Conservation (phyloP, 2,797 vertebrate genomes). For the Ctenopoma multispine region DNA sequence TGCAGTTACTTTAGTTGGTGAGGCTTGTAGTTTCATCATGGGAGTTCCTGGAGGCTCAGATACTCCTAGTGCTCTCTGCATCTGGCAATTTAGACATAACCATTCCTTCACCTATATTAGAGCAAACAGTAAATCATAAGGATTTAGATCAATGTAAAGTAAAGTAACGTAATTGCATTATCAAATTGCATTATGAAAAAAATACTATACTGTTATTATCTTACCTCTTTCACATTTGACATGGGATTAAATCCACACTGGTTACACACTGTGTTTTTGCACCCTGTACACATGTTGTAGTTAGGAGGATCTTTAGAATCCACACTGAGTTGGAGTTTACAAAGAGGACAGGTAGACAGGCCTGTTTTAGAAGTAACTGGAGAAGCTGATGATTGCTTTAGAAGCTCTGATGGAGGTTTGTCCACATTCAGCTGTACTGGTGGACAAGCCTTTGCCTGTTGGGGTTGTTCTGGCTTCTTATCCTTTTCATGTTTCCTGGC, state of each 20-base stretch:
- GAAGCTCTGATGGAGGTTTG: constrained; percentile 47
- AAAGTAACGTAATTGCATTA: not conserved
- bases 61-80: constrained; percentile 91
- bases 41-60: constrained; percentile 84
- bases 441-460: constrained; percentile 48
- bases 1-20: constrained; percentile 65
- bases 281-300: constrained; percentile 93
- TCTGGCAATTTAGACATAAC: constrained; percentile 98
- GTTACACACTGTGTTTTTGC: constrained; percentile 93
- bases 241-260: constrained; percentile 97
- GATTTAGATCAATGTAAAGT: constrained; percentile 1
- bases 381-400: constrained; percentile 57
- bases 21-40: constrained; percentile 72
- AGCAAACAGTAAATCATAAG: constrained; percentile 12
- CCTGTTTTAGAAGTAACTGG: constrained; percentile 60
- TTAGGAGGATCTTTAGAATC: constrained; percentile 90
- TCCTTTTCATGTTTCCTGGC: constrained; percentile 61
- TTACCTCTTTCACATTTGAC: constrained; percentile 93
- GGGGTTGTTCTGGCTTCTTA: constrained; percentile 60
- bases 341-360: constrained; percentile 89
- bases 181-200: not conserved
- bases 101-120: constrained; percentile 84
- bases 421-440: constrained; percentile 59
- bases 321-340: constrained; percentile 90
- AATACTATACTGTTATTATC: not conserved